A percentile compares a stretch with the other conserved stretches of the same genome.
These are phyloP conservation scores for Porites lobata DNA, from an alignment of 92 coral and sea anemone genomes.

Conservation along the genomic window DNA sequence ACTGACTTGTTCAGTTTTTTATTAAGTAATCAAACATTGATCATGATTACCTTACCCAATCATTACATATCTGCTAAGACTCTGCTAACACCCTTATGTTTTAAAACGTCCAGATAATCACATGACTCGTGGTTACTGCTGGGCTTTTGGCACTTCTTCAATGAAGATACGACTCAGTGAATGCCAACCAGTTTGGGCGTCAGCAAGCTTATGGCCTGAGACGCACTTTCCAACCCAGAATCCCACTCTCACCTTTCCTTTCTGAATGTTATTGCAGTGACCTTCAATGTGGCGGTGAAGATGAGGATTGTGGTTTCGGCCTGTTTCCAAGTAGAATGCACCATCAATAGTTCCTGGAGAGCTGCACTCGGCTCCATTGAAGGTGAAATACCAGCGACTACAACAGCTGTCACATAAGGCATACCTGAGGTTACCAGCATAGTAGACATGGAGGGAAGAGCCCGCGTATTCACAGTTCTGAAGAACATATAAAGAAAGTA, in stretches of 20 bases:
- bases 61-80: no score
- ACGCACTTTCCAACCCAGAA: conserved; percentile 36
- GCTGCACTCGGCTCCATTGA: conserved; percentile 65
- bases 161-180: not conserved
- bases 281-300: conserved; percentile 52
- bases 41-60: no score
- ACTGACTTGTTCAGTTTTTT: no score
- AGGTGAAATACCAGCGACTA: conserved; percentile 73
- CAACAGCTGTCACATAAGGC: conserved; percentile 39
- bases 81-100: no score
- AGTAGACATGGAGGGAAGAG: conserved; percentile 42
- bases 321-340: conserved; percentile 5
- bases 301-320: not conserved
- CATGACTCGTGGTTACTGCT: not conserved
- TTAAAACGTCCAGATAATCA: not conserved
- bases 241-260: conserved; percentile 31
- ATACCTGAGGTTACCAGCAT: conserved; percentile 51
- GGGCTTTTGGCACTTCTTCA: not conserved
- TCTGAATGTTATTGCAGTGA: conserved; percentile 29
- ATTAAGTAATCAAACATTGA: no score
- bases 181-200: not conserved
- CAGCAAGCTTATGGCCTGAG: not conserved
- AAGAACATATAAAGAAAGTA: not conserved
- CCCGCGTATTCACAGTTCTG: conserved; percentile 3
- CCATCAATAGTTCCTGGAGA: conserved; percentile 64